Evolutionary conservation across 2,113 vertebrate genomes (phyloP).

Genomic region (Brienomyrus brachyistius): DNA sequence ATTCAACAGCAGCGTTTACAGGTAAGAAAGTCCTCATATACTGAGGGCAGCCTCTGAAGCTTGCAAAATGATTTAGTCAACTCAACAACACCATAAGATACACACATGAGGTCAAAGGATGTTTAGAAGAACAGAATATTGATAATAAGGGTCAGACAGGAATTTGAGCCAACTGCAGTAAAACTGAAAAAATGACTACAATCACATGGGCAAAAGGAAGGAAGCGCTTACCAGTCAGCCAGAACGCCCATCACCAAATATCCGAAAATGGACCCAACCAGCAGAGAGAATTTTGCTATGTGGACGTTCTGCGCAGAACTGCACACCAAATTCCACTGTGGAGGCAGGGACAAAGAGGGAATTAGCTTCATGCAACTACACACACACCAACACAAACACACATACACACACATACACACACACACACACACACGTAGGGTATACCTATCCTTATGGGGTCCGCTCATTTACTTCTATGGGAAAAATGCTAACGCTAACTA

Average conservation of each 20-base stretch:
- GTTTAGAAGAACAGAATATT: background rate
- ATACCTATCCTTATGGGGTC: no score
- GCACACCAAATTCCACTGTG: conserved; percentile 94
- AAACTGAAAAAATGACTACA: background rate
- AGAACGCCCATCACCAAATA: conserved; percentile 95
- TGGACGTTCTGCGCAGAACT: conserved; percentile 95
- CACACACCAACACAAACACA: background rate
- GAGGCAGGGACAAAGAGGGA: conserved; percentile 41
- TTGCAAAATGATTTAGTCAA: background rate
- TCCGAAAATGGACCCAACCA: conserved; percentile 94
- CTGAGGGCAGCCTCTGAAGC: background rate
- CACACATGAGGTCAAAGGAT: background rate
- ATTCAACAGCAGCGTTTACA: background rate
- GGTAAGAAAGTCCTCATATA: background rate
- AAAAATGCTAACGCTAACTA: no score
- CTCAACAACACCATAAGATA: background rate
- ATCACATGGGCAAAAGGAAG: background rate
- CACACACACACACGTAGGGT: background rate
- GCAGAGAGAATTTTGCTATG: conserved; percentile 91
- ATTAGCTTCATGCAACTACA: conserved; percentile 8
- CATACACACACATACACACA: background rate
- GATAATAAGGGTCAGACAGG: background rate
- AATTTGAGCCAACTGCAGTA: background rate
- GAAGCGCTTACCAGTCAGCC: conserved; percentile 85
- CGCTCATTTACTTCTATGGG: no score